Percentiles rank a stretch among this genome's conserved stretches.
Evolutionary conservation across 2,888 invertebrate genomes (phyloP).

Genomic region (Rhagium mordax): DNA sequence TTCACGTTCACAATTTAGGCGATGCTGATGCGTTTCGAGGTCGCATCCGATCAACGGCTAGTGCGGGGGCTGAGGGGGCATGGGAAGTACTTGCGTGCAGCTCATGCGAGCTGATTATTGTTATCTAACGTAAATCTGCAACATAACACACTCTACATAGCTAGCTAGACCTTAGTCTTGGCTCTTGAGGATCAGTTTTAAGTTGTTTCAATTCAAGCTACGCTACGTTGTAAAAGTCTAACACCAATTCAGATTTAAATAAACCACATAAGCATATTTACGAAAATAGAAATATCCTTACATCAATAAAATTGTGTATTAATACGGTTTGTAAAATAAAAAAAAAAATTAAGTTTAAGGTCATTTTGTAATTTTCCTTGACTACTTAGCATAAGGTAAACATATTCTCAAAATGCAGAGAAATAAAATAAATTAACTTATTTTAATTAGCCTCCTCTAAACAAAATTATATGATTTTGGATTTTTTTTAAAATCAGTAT

Average conservation of each 20-base stretch:
- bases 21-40: slow-evolving; percentile 58
- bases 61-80: slow-evolving; percentile 22
- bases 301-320: no score
- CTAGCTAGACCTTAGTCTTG: neutral
- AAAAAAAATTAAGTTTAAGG: no score
- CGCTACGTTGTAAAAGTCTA: neutral
- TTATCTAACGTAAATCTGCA: slow-evolving; percentile 50
- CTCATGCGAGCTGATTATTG: slow-evolving; percentile 49
- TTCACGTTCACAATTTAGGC: slow-evolving; percentile 52
- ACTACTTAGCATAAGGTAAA: no score
- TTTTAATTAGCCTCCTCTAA: no score
- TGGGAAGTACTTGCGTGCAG: slow-evolving; percentile 46
- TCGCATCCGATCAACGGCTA: slow-evolving; percentile 54
- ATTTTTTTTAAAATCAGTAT: no score
- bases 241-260: neutral
- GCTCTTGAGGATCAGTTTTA: neutral
- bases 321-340: no score
- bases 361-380: no score
- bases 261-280: no score
- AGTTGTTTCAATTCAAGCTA: neutral
- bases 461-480: no score
- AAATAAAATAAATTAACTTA: no score
- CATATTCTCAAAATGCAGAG: no score
- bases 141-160: slow-evolving; percentile 25
- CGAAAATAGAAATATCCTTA: no score